These are phyloP conservation scores for Camelus bactrianus DNA, from an alignment of 2,113 vertebrate species.

Conservation along the genomic window DNA sequence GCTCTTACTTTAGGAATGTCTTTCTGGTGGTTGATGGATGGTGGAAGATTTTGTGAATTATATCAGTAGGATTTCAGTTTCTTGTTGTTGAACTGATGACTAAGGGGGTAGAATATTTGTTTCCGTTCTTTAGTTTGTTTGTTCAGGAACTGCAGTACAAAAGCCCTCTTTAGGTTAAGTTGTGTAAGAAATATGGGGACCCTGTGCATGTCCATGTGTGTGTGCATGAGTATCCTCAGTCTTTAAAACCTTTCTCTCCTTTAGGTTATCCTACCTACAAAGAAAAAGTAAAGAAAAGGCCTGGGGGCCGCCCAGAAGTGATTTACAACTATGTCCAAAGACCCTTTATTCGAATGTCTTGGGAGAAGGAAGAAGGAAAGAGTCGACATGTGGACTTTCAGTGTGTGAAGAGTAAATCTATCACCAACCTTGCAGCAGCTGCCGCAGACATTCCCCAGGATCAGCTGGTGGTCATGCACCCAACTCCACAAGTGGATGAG, in stretches of 20 bases:
- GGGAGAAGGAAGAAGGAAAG: slow-evolving; percentile 99
- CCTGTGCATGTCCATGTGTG: neutral
- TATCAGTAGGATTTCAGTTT: slow-evolving; percentile 36
- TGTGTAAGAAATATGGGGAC: neutral
- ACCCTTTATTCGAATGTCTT: slow-evolving; percentile 99
- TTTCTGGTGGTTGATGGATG: neutral
- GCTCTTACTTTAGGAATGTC: neutral
- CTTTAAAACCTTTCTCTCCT: slow-evolving; percentile 59
- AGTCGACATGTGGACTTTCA: slow-evolving; percentile 99
- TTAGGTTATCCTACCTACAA: slow-evolving; percentile 96
- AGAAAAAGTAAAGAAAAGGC: slow-evolving; percentile 99
- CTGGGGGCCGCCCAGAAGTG: slow-evolving; percentile 96
- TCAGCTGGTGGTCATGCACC: slow-evolving; percentile 97
- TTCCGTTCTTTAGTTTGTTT: slow-evolving; percentile 32
- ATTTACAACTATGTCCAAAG: slow-evolving; percentile 99
- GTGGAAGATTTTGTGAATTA: neutral
- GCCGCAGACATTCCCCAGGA: slow-evolving; percentile 98
- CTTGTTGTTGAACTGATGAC: slow-evolving; percentile 28
- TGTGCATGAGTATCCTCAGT: neutral
- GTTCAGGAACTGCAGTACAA: neutral
- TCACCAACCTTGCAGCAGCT: slow-evolving; percentile 96
- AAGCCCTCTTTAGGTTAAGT: neutral
- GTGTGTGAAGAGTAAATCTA: slow-evolving; percentile 99
- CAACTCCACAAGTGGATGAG: slow-evolving; percentile 98
- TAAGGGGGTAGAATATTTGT: neutral